phyloP scores from a whole-genome alignment of 2,797 vertebrate species.

The Gadopsis marmoratus region DNA sequence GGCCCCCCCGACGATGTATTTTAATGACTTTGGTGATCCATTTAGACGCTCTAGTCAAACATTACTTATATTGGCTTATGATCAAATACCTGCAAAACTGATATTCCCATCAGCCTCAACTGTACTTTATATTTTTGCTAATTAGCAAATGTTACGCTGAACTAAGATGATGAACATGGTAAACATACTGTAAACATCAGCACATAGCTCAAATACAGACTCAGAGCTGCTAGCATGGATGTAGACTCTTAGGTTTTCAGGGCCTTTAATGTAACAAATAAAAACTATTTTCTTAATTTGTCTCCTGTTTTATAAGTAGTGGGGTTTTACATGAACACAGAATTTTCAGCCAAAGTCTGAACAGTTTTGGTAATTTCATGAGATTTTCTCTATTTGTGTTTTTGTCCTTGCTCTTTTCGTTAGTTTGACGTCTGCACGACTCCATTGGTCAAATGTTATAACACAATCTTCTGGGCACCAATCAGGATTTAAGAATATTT shows the following conservation, averaged over 20 bases:
- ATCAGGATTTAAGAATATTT: background rate
- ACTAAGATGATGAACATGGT: background rate
- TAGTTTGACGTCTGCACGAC: background rate
- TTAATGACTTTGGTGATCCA: too few relatives aligned
- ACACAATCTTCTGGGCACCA: background rate
- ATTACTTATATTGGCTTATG: background rate
- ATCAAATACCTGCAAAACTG: background rate
- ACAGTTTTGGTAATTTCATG: background rate
- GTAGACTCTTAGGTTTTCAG: background rate
- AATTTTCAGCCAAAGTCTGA: background rate
- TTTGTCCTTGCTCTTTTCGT: background rate
- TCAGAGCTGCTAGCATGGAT: background rate
- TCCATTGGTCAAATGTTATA: background rate
- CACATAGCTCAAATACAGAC: background rate
- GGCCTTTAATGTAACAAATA: background rate
- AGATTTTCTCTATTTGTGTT: constrained; percentile 2
- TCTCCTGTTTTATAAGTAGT: background rate
- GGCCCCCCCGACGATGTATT: too few relatives aligned
- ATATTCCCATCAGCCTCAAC: background rate
- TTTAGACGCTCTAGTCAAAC: background rate
- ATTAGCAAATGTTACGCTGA: background rate
- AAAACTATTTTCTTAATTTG: background rate
- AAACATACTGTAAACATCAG: background rate
- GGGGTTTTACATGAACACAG: background rate
- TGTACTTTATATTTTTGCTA: background rate